A percentile compares a stretch with the other conserved stretches of the same genome.
phyloP scores from a whole-genome alignment of 2,888 invertebrate genomes.

The Reticulitermes lucifugus region DNA sequence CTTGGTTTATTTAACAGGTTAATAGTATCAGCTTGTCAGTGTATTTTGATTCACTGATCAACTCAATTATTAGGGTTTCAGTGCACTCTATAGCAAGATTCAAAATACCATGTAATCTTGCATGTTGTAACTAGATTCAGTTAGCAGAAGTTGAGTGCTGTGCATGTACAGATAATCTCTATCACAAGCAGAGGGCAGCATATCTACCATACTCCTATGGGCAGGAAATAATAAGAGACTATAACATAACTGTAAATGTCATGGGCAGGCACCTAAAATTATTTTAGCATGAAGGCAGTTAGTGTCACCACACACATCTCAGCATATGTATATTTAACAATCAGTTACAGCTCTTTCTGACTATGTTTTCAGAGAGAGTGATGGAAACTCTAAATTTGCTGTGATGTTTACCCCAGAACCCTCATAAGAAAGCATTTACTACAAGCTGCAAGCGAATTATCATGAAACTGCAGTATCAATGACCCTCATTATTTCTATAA shows the following conservation, averaged over 20 bases:
- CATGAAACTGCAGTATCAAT: no score
- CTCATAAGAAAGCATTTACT: no score
- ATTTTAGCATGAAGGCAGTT: background rate
- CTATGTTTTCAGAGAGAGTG: no score
- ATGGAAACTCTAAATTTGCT: no score
- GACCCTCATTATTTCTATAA: no score
- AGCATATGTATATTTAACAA: background rate
- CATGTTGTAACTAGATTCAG: background rate
- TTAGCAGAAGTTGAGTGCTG: background rate
- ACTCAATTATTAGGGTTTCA: no score
- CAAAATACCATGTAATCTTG: background rate
- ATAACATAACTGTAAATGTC: background rate
- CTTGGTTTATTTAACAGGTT: no score
- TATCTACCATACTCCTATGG: background rate
- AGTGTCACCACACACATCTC: background rate
- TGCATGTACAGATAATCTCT: background rate
- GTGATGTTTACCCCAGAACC: no score
- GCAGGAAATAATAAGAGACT: background rate
- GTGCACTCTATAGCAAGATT: background rate
- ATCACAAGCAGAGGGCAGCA: no score
- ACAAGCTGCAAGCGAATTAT: no score
- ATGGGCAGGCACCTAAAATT: background rate
- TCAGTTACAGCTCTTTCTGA: background rate
- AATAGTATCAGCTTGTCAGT: no score
- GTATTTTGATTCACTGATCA: no score